Evolutionary conservation across 2,113 vertebrate genomes (phyloP).

Genomic region (Salvelinus namaycush): DNA sequence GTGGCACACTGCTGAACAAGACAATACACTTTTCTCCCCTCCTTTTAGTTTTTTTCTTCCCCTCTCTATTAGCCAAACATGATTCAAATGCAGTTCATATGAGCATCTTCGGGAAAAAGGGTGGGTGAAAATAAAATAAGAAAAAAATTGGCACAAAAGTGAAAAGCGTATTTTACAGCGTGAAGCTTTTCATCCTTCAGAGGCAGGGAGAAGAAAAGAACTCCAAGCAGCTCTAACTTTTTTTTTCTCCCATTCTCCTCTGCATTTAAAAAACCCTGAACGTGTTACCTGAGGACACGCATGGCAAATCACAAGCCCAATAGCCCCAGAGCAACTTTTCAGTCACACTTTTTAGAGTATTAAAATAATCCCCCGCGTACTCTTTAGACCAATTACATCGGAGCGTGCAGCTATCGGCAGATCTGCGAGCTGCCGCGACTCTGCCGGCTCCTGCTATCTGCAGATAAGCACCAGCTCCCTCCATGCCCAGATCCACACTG

Average conservation of each 20-base stretch:
- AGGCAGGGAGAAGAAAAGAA: slow-evolving; percentile 69
- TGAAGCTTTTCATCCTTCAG: slow-evolving; percentile 74
- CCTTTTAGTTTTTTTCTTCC: slow-evolving; percentile 57
- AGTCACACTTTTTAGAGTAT: slow-evolving; percentile 62
- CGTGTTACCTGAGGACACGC: slow-evolving; percentile 71
- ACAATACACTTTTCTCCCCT: slow-evolving; percentile 65
- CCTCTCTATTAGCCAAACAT: slow-evolving; percentile 73
- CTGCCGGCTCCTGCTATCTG: slow-evolving; percentile 75
- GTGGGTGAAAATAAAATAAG: slow-evolving; percentile 33
- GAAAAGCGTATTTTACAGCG: slow-evolving; percentile 72
- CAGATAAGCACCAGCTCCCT: no score
- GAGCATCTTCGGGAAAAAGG: slow-evolving; percentile 53
- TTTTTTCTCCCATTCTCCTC: slow-evolving; percentile 53
- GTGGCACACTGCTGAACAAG: slow-evolving; percentile 58
- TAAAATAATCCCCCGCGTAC: slow-evolving; percentile 78
- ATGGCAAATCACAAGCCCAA: slow-evolving; percentile 64
- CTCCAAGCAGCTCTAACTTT: slow-evolving; percentile 67
- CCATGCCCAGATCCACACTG: no score
- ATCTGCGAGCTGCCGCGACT: slow-evolving; percentile 72
- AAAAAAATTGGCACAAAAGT: slow-evolving; percentile 66
- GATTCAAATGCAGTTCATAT: slow-evolving; percentile 78
- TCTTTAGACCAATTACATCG: slow-evolving; percentile 83
- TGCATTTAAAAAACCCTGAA: slow-evolving; percentile 42
- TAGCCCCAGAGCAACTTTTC: slow-evolving; percentile 75
- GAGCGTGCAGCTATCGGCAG: slow-evolving; percentile 78